A percentile compares a stretch with the other conserved stretches of the same genome.
These are phyloP conservation scores for Danio kyathit DNA, from an alignment of 2,797 vertebrate species.

Conservation along the genomic window DNA sequence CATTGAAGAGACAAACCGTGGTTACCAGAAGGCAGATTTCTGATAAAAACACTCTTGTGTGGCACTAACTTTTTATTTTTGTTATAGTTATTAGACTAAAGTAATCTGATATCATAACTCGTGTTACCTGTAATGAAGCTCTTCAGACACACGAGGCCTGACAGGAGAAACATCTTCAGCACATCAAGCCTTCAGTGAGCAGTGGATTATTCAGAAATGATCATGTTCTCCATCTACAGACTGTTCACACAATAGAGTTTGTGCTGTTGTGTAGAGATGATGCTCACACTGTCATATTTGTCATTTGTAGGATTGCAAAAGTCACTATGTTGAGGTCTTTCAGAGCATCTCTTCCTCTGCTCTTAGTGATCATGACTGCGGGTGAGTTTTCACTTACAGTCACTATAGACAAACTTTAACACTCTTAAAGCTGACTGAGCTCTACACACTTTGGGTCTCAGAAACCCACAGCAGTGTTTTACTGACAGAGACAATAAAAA, in stretches of 20 bases:
- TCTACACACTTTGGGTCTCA: background rate
- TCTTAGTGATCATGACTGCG: conserved; percentile 9
- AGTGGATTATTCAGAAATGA: too few relatives aligned
- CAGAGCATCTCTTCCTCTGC: conserved; percentile 19
- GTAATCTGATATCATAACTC: too few relatives aligned
- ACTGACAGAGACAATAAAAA: background rate
- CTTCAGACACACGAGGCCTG: too few relatives aligned
- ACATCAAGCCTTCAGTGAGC: too few relatives aligned
- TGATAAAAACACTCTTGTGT: too few relatives aligned
- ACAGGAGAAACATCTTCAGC: too few relatives aligned
- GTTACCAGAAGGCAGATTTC: too few relatives aligned
- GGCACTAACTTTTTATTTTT: too few relatives aligned
- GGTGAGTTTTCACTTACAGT: conserved; percentile 27
- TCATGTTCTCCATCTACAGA: background rate
- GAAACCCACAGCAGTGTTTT: background rate
- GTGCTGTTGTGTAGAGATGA: background rate
- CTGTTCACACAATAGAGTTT: background rate
- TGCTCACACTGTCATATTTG: background rate
- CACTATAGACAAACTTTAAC: background rate
- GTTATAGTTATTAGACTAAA: too few relatives aligned
- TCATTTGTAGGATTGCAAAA: background rate
- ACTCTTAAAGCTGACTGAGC: background rate
- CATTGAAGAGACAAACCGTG: too few relatives aligned
- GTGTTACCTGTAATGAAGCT: too few relatives aligned
- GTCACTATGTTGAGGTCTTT: background rate